phyloP scores from a whole-genome alignment of 2,113 vertebrate species.

The Camelus bactrianus region DNA sequence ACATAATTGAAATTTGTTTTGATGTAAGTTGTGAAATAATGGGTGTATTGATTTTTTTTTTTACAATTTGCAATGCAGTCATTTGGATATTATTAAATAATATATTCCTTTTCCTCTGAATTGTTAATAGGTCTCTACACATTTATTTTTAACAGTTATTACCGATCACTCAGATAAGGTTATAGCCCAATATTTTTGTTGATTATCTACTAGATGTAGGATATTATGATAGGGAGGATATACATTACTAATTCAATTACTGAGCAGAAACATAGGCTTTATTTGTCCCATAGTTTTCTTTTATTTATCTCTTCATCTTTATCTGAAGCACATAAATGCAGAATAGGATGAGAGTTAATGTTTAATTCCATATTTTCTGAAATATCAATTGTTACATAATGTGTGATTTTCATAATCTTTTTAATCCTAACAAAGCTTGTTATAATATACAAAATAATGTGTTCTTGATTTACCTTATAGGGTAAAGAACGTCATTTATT shows the following conservation, averaged over 20 bases:
- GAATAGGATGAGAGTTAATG: neutral
- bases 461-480: neutral
- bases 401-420: neutral
- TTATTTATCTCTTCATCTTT: neutral
- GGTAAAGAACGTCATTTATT: rapidly evolving
- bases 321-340: neutral
- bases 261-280: neutral
- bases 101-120: neutral
- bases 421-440: neutral
- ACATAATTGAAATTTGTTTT: neutral
- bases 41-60: neutral
- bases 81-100: neutral
- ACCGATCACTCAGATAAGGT: neutral
- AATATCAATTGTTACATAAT: neutral
- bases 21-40: neutral
- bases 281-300: neutral
- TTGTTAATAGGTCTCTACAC: neutral
- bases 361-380: neutral
- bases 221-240: neutral
- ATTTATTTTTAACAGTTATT: neutral
- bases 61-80: neutral
- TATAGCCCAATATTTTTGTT: neutral
- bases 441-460: neutral
- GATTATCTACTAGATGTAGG: neutral
- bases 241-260: neutral